Evolutionary conservation across 2,797 vertebrate species (phyloP), one percentile per base, ranked within the genome.

Genomic region (Podargus strigoides): DNA sequence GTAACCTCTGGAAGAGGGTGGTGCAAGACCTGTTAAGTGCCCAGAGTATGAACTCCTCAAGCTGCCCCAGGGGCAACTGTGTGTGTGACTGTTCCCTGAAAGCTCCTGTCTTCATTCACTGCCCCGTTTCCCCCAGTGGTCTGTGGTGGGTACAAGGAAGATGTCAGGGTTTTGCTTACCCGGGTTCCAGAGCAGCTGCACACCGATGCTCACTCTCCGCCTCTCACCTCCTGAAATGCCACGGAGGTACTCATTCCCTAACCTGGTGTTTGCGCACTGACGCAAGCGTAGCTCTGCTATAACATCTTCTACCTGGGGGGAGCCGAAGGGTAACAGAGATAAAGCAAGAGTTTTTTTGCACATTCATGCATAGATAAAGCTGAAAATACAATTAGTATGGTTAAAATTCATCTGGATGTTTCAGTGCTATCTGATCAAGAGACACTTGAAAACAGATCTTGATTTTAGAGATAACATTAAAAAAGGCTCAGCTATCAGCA

Each of bases 161-260:
- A 50, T 34, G 81, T 9, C n/a, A 10, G 21, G 19, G 26, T 27
- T 82, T 42, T 23, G 90, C 98, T 98, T 96, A 99, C 99, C 99
- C 3, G 99, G 99, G 95, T 99, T 99, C 99, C 99, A 99, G 55
- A 99, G 98, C 30, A 99, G 98, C 94, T 99, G 99, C 49, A 99
- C 99, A 9, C 98, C 99, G 2, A 99, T 99, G 96, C 99, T 99
- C 93, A 99, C 99, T 96, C 99, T 97, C 83, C 99, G 98, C 88
- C 99, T 98, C 97, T 99, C 99, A 0, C 99, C 99, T 36, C 99
- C 99, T 0, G 99, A 99, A 64, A 99, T 97, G 0, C 99, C 99
- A 3, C 99, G 98, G 64, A 99, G 97, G 3, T 98, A 98, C 39
- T 97, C 97, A 5, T 99, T 99, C 34, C 99, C 99, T 87, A 99